Evolutionary conservation across 2,888 invertebrate species (phyloP), one percentile per base, ranked within the genome.

Genomic region (Diadromus collaris): DNA sequence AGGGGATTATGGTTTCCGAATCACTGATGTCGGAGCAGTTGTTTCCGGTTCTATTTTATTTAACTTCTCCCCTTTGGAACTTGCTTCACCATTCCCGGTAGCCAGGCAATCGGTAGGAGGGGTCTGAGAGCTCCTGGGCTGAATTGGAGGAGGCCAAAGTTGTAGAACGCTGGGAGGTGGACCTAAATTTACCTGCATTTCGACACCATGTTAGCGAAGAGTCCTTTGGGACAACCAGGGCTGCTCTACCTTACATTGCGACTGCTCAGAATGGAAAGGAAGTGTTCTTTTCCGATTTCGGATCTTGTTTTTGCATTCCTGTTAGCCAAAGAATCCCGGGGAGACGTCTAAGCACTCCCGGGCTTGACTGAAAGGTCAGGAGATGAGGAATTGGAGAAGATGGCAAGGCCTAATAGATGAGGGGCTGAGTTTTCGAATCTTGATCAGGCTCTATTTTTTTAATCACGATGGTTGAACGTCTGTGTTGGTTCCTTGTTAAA

Each of bases 1-100:
- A 82, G 83, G 85, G 82, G 85, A 87, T 88, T 87, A 85, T 81
- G 83, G 81, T 85, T 88, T 85, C 85, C 86, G 84, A 86, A 85
- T 86, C 85, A 84, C 81, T 86, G 82, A 77, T 76, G 75, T 76
- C 78, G 76, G 64, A 44, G 38, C 27, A 38, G n/a, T 65, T 74
- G 71, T 70, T 32, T 29, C 73, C 46, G 9, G 58, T 41, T 78
- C 61, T 64, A 56, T 82, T 68, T 77, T 38, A 6, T 64, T 29
- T 32, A 24, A 24, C 16, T 71, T 48, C 19, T 13, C 10, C 32
- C 32, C 46, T 58, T 10, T 7, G 51, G 51, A 51, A 21, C 21
- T 60, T 46, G 34, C 34, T 29, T 34, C 34, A 2, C 58, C 24
- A 63, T 64, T 48, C 56, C 24, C 16, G 27, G n/a, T 44, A 19